These are phyloP conservation scores for Idris sp. DNA, from an alignment of 1,140 invertebrate genomes.

Conservation along the genomic window DNA sequence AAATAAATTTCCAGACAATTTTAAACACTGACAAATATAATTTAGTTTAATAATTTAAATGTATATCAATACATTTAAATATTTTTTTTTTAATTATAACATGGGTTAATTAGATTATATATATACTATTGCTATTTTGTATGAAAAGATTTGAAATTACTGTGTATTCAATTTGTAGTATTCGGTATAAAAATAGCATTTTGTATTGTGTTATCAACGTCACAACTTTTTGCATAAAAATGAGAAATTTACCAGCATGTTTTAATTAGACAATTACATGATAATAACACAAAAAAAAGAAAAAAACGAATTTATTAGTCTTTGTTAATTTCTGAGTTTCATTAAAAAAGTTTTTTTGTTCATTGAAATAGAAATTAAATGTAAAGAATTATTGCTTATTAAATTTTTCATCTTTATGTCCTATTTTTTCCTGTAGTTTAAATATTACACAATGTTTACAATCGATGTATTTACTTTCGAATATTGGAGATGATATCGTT, in stretches of 20 bases:
- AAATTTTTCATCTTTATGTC: slow-evolving; percentile 38
- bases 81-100: slow-evolving; percentile 17
- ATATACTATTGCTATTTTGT: slow-evolving; percentile 41
- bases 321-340: too few relatives aligned
- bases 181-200: slow-evolving; percentile 55
- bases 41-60: slow-evolving; percentile 39
- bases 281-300: too few relatives aligned
- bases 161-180: slow-evolving; percentile 32
- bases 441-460: slow-evolving; percentile 43
- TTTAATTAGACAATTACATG: too few relatives aligned
- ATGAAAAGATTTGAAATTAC: slow-evolving; percentile 42
- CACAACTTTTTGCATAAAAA: slow-evolving; percentile 30
- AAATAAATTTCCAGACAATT: slow-evolving; percentile 30
- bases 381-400: not conserved
- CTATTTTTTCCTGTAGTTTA: slow-evolving; percentile 18
- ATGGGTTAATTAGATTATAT: slow-evolving; percentile 28
- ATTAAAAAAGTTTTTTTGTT: too few relatives aligned
- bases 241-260: slow-evolving; percentile 22
- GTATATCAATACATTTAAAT: slow-evolving; percentile 16
- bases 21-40: slow-evolving; percentile 38
- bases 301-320: too few relatives aligned
- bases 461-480: slow-evolving; percentile 46
- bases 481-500: slow-evolving; percentile 39
- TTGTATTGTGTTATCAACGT: slow-evolving; percentile 36
- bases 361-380: too few relatives aligned